These are phyloP conservation scores for Myzus persicae DNA, from an alignment of 1,140 invertebrate genomes.

Conservation along the genomic window DNA sequence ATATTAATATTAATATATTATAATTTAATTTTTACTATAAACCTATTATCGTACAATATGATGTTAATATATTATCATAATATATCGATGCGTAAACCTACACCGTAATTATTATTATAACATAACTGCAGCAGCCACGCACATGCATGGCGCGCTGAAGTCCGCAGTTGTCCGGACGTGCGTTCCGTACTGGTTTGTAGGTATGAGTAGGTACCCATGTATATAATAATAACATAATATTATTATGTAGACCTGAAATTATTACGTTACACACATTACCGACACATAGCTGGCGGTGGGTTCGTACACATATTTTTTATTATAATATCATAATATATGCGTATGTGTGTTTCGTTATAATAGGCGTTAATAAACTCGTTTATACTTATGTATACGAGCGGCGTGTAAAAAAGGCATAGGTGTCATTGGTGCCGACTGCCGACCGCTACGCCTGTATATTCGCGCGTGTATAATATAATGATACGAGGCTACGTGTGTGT, in stretches of 20 bases:
- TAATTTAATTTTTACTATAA: background rate
- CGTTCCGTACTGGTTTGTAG: background rate
- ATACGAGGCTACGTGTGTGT: background rate
- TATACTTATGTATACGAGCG: background rate
- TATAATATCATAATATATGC: conserved; percentile 1
- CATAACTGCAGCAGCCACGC: too few relatives aligned
- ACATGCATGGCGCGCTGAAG: background rate
- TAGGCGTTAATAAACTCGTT: background rate
- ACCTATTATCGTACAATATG: background rate
- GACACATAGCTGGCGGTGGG: background rate
- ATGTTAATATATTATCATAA: too few relatives aligned
- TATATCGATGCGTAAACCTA: background rate
- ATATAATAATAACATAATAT: background rate
- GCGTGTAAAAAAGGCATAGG: background rate
- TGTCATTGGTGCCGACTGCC: background rate
- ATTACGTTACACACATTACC: background rate
- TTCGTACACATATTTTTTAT: background rate
- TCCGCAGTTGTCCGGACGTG: background rate
- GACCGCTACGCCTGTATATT: background rate
- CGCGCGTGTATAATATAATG: background rate
- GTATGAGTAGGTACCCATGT: too few relatives aligned
- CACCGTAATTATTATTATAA: background rate
- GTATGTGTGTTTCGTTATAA: background rate
- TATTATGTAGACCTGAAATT: background rate
- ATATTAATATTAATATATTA: background rate